Conservation (phyloP, 1,140 invertebrate genomes). For the Drosophila ananassae region DNA sequence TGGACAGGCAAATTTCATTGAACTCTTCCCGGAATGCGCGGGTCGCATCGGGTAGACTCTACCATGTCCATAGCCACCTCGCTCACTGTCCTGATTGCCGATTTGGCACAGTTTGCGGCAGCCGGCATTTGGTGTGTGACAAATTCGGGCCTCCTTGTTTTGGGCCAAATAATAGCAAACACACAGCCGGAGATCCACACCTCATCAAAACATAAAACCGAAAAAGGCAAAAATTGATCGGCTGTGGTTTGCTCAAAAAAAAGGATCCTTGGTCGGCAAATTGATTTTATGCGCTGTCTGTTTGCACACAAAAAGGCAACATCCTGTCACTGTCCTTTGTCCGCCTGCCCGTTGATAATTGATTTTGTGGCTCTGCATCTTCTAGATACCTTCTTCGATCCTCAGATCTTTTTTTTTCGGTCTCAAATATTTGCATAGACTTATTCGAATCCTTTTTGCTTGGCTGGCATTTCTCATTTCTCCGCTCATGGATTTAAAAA, state of each 20-base stretch:
- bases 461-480: conserved; percentile 47
- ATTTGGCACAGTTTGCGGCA: not conserved
- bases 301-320: conserved; percentile 72
- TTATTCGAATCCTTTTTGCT: conserved; percentile 63
- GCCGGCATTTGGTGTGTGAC: conserved; percentile 61
- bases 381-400: conserved; percentile 14
- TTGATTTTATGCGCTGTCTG: conserved; percentile 78
- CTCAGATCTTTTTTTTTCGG: conserved; percentile 4
- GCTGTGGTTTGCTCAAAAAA: conserved; percentile 58
- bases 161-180: conserved; percentile 64
- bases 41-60: not conserved
- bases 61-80: too few species aligned
- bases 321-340: conserved; percentile 41
- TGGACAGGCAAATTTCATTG: conserved; percentile 65
- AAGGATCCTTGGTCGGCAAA: conserved; percentile 54
- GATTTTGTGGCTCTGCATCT: conserved; percentile 77
- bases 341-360: conserved; percentile 75
- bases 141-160: conserved; percentile 62
- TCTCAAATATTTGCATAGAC: conserved; percentile 74
- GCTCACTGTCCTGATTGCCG: conserved; percentile 53
- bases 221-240: conserved; percentile 49
- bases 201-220: conserved; percentile 60
- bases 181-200: conserved; percentile 59
- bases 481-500: conserved; percentile 52
- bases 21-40: conserved; percentile 72